Evolutionary conservation across 2,113 vertebrate genomes (phyloP).

Genomic region (Tupaia chinensis): DNA sequence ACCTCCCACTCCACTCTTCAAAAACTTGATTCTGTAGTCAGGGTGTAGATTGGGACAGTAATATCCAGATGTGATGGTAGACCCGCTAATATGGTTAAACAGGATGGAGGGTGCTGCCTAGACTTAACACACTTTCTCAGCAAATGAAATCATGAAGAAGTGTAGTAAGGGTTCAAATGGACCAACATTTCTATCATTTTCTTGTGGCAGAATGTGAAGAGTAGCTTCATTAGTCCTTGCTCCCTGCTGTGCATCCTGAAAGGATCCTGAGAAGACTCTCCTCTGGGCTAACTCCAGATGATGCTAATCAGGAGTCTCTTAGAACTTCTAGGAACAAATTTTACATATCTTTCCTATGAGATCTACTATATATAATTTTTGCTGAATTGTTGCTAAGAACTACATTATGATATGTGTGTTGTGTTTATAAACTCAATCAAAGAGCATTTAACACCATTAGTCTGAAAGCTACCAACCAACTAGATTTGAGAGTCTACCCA

Average conservation of each 20-base stretch:
- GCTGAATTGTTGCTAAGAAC: background rate
- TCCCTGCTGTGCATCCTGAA: background rate
- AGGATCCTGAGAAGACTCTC: background rate
- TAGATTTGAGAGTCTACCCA: background rate
- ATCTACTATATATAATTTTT: background rate
- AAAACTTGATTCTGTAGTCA: background rate
- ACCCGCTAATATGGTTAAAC: background rate
- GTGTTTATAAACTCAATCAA: slow-evolving; percentile 8
- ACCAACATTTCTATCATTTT: background rate
- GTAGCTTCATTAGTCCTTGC: background rate
- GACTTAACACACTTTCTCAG: background rate
- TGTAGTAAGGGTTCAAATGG: background rate
- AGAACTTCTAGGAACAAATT: background rate
- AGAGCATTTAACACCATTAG: background rate
- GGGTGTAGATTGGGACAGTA: background rate
- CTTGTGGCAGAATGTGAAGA: background rate
- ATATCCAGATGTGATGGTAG: background rate
- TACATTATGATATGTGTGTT: background rate
- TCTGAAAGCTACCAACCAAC: background rate
- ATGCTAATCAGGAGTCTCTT: background rate
- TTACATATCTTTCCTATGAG: background rate
- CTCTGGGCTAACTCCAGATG: background rate
- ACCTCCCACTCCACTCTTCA: background rate
- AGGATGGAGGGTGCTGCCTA: background rate
- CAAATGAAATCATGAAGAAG: background rate